Evolutionary conservation across 2,113 vertebrate genomes (phyloP).

Genomic region (Sphyrna mokarran): DNA sequence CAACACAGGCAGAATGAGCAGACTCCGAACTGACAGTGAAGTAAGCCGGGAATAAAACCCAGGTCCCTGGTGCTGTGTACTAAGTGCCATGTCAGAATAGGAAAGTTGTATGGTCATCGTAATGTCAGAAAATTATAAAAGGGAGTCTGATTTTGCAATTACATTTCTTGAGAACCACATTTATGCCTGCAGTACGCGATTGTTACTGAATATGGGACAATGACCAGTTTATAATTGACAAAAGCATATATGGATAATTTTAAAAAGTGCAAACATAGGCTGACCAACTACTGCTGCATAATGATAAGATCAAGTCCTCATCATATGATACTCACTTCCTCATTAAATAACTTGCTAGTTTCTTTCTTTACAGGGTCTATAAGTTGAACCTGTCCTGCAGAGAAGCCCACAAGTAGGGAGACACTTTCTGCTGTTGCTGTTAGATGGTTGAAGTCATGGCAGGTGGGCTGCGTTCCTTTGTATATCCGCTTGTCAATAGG

Average conservation of each 20-base stretch:
- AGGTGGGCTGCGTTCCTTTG: constrained; percentile 98
- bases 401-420: constrained; percentile 96
- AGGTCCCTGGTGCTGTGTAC: too few relatives aligned
- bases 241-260: not conserved
- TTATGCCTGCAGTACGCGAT: not conserved
- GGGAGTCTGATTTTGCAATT: not conserved
- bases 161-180: not conserved
- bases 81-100: too few relatives aligned
- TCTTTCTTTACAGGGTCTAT: constrained; percentile 99
- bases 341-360: constrained; percentile 99
- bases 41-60: too few relatives aligned
- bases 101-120: not conserved
- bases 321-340: constrained; percentile 77
- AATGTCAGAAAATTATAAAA: not conserved
- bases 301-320: not conserved
- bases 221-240: not conserved
- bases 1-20: too few relatives aligned
- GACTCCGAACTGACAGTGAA: too few relatives aligned
- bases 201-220: not conserved
- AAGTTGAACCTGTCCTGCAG: constrained; percentile 96
- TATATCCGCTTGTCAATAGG: constrained; percentile 99
- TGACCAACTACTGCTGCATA: not conserved
- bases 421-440: constrained; percentile 96
- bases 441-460: constrained; percentile 97
- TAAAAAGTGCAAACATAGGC: not conserved